Conservation (phyloP, 2,113 vertebrate genomes). For the Thinocorus orbignyianus region DNA sequence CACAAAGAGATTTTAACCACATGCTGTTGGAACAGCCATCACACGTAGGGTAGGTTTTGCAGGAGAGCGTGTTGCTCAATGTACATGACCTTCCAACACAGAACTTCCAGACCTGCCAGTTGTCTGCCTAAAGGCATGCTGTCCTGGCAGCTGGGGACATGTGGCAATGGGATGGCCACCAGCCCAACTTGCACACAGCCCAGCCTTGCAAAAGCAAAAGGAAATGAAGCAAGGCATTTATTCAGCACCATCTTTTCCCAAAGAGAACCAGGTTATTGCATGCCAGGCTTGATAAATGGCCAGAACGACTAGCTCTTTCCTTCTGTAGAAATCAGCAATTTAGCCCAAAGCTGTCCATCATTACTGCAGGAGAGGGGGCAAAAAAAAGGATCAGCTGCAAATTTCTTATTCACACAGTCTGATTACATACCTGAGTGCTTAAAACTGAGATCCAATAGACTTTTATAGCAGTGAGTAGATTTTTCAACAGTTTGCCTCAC, state of each 20-base stretch:
- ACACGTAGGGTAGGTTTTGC: not conserved
- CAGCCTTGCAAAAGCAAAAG: not conserved
- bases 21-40: not conserved
- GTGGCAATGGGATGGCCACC: not conserved
- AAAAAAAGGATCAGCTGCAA: not conserved
- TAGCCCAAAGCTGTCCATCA: not conserved
- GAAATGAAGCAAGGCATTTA: not conserved
- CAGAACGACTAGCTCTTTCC: not conserved
- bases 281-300: not conserved
- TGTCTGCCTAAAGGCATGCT: not conserved
- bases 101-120: not conserved
- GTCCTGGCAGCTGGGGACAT: not conserved
- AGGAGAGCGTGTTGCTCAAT: rapidly evolving
- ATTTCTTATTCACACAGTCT: not conserved
- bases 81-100: not conserved
- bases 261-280: not conserved
- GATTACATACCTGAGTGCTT: not conserved
- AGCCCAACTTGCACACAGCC: not conserved
- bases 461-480: not conserved
- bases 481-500: not conserved
- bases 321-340: not conserved
- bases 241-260: not conserved
- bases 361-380: not conserved
- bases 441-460: not conserved
- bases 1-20: not conserved